Conservation (phyloP, 2,113 vertebrate species). For the Prietella phreatophila region DNA sequence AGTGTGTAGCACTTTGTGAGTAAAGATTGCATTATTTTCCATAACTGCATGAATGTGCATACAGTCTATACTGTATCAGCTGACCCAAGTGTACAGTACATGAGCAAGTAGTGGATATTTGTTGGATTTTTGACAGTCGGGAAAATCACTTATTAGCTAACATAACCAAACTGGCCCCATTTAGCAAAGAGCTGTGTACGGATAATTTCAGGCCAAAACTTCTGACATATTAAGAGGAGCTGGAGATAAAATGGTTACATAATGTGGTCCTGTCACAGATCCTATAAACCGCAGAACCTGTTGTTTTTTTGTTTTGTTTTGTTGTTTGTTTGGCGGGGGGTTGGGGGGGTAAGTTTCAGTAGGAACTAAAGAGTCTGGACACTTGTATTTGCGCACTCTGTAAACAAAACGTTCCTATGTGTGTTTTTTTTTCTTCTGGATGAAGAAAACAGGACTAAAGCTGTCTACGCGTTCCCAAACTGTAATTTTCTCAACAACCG, state of each 20-base stretch:
- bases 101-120: neutral
- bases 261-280: neutral
- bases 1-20: neutral
- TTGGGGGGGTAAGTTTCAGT: neutral
- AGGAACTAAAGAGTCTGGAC: neutral
- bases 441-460: neutral
- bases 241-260: slow-evolving; percentile 1
- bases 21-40: neutral
- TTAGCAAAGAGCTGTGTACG: neutral
- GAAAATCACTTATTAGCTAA: neutral
- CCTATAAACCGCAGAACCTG: neutral
- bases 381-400: neutral
- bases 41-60: neutral
- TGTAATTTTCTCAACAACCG: neutral
- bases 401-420: neutral
- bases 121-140: neutral
- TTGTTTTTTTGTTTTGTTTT: no score
- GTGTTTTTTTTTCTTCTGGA: neutral
- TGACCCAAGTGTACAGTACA: neutral
- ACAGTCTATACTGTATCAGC: neutral
- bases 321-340: neutral
- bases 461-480: neutral
- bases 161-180: neutral
- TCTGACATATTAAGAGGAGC: neutral
- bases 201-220: neutral